Percentiles rank a stretch among this genome's conserved stretches.
These are phyloP conservation scores for Danio choprae DNA, from an alignment of 2,797 vertebrate genomes.

Conservation along the genomic window DNA sequence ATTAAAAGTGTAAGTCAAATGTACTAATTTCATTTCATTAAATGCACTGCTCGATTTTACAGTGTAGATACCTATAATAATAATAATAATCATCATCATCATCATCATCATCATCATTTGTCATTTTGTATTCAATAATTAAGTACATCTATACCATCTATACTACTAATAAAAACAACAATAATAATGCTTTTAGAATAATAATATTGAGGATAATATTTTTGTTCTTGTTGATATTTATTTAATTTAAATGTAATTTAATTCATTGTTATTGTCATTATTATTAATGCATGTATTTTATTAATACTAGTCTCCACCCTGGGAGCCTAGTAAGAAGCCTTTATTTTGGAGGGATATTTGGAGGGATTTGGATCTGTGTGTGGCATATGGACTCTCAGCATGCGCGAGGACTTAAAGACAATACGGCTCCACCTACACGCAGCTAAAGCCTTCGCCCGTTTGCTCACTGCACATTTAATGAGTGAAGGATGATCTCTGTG, in stretches of 20 bases:
- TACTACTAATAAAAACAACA: no score
- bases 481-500: background rate
- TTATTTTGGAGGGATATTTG: conserved; percentile 1
- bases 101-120: background rate
- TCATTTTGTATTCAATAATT: no score
- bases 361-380: conserved; percentile 23
- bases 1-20: no score
- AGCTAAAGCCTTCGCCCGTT: conserved; percentile 19
- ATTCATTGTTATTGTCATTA: background rate
- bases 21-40: no score
- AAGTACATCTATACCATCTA: no score
- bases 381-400: conserved; percentile 67
- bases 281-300: background rate
- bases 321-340: background rate
- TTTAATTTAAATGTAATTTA: no score
- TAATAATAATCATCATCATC: background rate
- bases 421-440: conserved; percentile 44
- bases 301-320: background rate
- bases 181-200: no score
- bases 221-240: no score
- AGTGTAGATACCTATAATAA: background rate
- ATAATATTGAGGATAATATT: no score
- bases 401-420: conserved; percentile 59
- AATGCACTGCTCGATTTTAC: no score
- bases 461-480: conserved; percentile 7